A percentile compares a stretch with the other conserved stretches of the same genome.
These are phyloP conservation scores for Tetranychus truncatus DNA, from an alignment of 2,888 invertebrate species.

Conservation along the genomic window DNA sequence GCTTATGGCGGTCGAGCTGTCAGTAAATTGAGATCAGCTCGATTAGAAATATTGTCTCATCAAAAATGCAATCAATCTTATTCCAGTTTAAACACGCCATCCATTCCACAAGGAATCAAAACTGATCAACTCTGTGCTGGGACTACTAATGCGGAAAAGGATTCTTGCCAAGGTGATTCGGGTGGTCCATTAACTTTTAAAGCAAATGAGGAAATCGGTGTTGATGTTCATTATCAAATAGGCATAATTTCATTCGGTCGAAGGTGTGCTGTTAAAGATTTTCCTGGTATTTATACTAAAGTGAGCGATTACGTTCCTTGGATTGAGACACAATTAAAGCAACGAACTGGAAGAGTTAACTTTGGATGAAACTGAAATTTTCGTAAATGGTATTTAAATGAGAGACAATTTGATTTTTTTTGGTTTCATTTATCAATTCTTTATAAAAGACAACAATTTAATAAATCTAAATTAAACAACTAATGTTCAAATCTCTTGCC, in stretches of 20 bases:
- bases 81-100: conserved; percentile 3
- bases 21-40: neutral
- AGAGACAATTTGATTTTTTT: too few species aligned
- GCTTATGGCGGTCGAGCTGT: neutral
- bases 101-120: conserved; percentile 21
- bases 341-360: neutral
- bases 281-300: conserved; percentile 25
- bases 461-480: neutral
- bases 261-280: conserved; percentile 21
- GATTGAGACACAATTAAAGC: conserved; percentile 14
- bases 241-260: conserved; percentile 25
- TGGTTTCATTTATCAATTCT: too few species aligned
- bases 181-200: conserved; percentile 19
- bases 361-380: neutral
- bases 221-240: conserved; percentile 19
- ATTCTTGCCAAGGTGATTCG: conserved; percentile 24
- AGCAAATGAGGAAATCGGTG: conserved; percentile 14
- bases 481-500: neutral
- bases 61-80: conserved; percentile 11
- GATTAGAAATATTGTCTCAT: neutral
- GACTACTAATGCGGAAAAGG: conserved; percentile 19
- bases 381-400: neutral
- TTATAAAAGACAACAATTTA: neutral
- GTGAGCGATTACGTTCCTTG: conserved; percentile 22
- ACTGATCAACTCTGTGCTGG: conserved; percentile 22